A percentile compares a stretch with the other conserved stretches of the same genome.
phyloP scores from a whole-genome alignment of 2,113 vertebrate genomes.

The Melanostigma gelatinosum region DNA sequence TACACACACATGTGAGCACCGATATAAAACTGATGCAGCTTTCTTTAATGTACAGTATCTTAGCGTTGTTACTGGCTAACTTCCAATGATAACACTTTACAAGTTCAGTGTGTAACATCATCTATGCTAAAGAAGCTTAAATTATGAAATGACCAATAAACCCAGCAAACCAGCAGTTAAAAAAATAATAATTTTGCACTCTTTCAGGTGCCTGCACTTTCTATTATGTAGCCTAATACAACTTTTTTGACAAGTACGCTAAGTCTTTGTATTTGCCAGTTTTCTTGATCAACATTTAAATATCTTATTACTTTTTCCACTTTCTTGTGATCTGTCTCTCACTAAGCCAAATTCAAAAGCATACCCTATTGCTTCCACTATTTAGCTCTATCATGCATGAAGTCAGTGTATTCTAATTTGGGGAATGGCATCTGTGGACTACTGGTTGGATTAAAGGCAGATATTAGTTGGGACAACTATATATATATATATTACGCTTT shows the following conservation, averaged over 20 bases:
- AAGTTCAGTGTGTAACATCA: constrained; percentile 26
- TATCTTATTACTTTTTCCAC: constrained; percentile 26
- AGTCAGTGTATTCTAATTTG: constrained; percentile 45
- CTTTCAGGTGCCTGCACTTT: constrained; percentile 75
- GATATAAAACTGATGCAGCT: constrained; percentile 57
- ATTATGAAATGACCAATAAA: constrained; percentile 56
- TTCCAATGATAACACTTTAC: constrained; percentile 43
- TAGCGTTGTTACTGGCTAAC: constrained; percentile 28
- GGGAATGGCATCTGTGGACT: constrained; percentile 52
- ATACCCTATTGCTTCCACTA: constrained; percentile 48
- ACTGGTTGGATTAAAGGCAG: constrained; percentile 49
- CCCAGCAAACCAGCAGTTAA: constrained; percentile 71
- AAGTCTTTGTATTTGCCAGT: constrained; percentile 53
- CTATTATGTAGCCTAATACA: constrained; percentile 74
- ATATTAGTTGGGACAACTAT: constrained; percentile 56
- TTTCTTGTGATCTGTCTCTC: constrained; percentile 41
- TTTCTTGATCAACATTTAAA: constrained; percentile 43
- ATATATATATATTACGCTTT: constrained; percentile 59
- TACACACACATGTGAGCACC: constrained; percentile 33
- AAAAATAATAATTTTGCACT: constrained; percentile 60
- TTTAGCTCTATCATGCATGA: constrained; percentile 40
- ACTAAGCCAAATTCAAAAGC: constrained; percentile 49
- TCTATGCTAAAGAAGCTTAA: constrained; percentile 51
- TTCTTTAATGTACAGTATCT: constrained; percentile 44
- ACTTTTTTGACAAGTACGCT: constrained; percentile 50